Percentiles rank a stretch among this genome's conserved stretches.
These are phyloP conservation scores for Morelia viridis DNA, from an alignment of 2,797 vertebrate species.

Conservation along the genomic window DNA sequence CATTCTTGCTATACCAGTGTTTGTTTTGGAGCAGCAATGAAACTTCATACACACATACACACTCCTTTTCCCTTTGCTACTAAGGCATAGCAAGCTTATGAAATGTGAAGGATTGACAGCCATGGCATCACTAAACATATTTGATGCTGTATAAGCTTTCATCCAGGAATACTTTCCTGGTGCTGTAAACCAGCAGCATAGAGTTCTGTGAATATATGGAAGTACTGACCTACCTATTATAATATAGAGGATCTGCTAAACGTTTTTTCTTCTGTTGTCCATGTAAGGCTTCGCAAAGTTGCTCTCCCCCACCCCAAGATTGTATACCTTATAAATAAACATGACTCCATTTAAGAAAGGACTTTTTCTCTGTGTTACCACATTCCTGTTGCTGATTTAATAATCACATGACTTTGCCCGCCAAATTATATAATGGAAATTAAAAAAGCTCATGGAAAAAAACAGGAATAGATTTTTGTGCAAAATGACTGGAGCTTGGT, in stretches of 20 bases:
- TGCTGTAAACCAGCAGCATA: conserved; percentile 52
- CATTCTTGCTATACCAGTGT: not conserved
- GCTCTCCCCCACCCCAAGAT: not conserved
- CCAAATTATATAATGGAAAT: not conserved
- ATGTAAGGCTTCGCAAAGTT: conserved; percentile 9
- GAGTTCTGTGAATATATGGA: conserved; percentile 5
- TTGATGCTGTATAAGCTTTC: conserved; percentile 55
- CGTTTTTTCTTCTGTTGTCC: not conserved
- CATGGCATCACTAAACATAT: conserved; percentile 23
- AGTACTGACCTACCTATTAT: conserved; percentile 25
- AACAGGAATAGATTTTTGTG: not conserved
- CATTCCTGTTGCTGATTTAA: not conserved
- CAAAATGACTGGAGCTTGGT: not conserved
- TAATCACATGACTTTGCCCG: not conserved
- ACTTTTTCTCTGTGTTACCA: not conserved
- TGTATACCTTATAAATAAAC: not conserved
- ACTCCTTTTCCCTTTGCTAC: not conserved
- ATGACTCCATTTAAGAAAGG: not conserved
- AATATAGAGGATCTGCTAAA: not conserved
- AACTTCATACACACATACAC: not conserved
- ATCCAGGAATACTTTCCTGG: conserved; percentile 55
- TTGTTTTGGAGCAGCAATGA: conserved; percentile 6
- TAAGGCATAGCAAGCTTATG: conserved; percentile 5
- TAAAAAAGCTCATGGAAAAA: not conserved
- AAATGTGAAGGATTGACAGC: conserved; percentile 27